A percentile compares a stretch with the other conserved stretches of the same genome.
Conservation (phyloP, 2,888 invertebrate species). For the Drosophila kanekoi region DNA sequence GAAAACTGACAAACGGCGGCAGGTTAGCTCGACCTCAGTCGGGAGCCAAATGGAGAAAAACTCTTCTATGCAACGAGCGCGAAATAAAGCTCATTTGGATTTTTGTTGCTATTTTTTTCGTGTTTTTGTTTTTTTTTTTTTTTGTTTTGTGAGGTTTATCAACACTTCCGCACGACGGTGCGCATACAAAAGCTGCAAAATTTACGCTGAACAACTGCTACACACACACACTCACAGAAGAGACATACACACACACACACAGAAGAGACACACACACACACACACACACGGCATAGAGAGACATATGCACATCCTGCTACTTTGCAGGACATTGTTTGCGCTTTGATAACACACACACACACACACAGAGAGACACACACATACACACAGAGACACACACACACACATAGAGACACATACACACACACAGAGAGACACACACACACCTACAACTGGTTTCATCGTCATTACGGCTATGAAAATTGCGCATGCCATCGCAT, state of each 20-base stretch:
- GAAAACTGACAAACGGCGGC: slow-evolving; percentile 27
- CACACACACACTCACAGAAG: slow-evolving; percentile 15
- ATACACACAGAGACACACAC: slow-evolving; percentile 23
- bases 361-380: slow-evolving; percentile 5
- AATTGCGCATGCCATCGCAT: slow-evolving; percentile 74
- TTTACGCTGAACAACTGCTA: slow-evolving; percentile 56
- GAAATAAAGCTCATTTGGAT: slow-evolving; percentile 58
- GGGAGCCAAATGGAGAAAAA: background rate
- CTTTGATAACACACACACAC: slow-evolving; percentile 68
- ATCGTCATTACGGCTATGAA: slow-evolving; percentile 73
- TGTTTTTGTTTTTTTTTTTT: slow-evolving; percentile 4
- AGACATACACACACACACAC: slow-evolving; percentile 7
- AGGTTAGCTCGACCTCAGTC: background rate
- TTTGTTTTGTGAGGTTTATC: slow-evolving; percentile 61
- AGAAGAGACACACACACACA: slow-evolving; percentile 13
- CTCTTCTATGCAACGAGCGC: slow-evolving; percentile 30
- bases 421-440: slow-evolving; percentile 19
- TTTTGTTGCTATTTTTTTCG: slow-evolving; percentile 10
- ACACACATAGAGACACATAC: slow-evolving; percentile 15
- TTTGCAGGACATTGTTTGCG: slow-evolving; percentile 80
- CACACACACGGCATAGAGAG: slow-evolving; percentile 28
- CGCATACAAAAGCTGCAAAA: slow-evolving; percentile 74
- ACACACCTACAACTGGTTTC: slow-evolving; percentile 31
- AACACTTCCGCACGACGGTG: slow-evolving; percentile 77
- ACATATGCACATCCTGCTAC: slow-evolving; percentile 76